A percentile compares a stretch with the other conserved stretches of the same genome.
phyloP scores from a whole-genome alignment of 2,113 vertebrate genomes.

The Chinchilla lanigera region DNA sequence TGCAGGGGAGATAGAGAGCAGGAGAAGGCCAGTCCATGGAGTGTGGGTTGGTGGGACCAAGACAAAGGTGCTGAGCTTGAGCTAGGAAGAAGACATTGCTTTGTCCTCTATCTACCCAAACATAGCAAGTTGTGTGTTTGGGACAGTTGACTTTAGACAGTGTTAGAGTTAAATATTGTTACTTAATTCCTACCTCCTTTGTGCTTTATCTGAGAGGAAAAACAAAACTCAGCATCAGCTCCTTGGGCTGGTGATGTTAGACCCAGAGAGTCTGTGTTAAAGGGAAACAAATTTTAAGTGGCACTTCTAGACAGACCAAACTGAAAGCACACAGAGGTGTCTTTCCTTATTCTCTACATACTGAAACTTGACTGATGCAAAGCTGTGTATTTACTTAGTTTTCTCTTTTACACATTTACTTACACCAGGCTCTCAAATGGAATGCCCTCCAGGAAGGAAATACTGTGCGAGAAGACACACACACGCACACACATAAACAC shows the following conservation, averaged over 20 bases:
- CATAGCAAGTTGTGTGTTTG: background rate
- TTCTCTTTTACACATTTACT: slow-evolving; percentile 50
- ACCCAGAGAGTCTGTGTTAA: slow-evolving; percentile 30
- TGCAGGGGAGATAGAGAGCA: background rate
- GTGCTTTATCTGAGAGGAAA: slow-evolving; percentile 6
- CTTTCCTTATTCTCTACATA: too few species aligned
- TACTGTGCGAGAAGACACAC: background rate
- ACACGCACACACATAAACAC: background rate
- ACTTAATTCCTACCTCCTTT: background rate
- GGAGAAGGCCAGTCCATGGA: background rate
- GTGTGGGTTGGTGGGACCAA: background rate
- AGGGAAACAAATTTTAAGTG: slow-evolving; percentile 43
- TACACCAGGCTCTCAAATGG: slow-evolving; percentile 43
- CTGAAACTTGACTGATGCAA: background rate
- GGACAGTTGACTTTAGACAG: background rate
- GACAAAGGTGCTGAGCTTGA: background rate
- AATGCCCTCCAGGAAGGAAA: slow-evolving; percentile 72
- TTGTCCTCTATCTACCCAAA: background rate
- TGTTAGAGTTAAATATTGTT: slow-evolving; percentile 24
- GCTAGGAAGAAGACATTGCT: background rate
- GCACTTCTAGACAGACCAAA: background rate
- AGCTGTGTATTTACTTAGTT: slow-evolving; percentile 22
- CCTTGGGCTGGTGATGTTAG: background rate
- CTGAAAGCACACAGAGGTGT: background rate
- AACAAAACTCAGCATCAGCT: background rate